Evolutionary conservation across 35 echinoderm and acorn worm genomes (phyloP), one percentile per base, ranked within the genome.

Genomic region (Apostichopus japonicus): DNA sequence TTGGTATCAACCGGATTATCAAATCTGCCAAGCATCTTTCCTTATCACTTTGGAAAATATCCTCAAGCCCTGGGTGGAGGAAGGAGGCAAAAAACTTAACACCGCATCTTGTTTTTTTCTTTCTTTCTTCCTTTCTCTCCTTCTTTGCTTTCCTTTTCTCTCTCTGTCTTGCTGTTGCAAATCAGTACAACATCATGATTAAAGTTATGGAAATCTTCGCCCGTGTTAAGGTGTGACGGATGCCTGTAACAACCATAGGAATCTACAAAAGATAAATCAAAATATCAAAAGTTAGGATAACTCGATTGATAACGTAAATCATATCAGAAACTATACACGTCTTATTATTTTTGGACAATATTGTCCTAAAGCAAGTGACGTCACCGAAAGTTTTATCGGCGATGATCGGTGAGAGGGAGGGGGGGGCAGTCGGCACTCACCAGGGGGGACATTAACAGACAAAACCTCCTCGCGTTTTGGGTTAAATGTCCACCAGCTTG

Each of bases 1-100:
- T 84, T 53, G 51, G 23, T 54, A 84, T 84, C 54, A n/a, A 57
- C 17, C 56, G 81, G 81, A 84, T 84, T 84, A 84, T 84, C 81
- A 57, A 57, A n/a, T 84, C 56, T 56, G 81, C 54, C 81, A 84
- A 84, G 24, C 81, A 58, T 54, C 81, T 58, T 84, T 57, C 81
- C 56, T 62, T 58, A 84, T 84, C 81, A 84, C 54, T 84, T 84
- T 84, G 81, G 56, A 84, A 84, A 84, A 84, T 84, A 84, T 57
- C 81, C 81, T 55, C 54, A 21, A 84, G 81, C 54, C 54, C 57
- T n/a, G 54, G 54, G 56, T 57, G 81, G 23, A 84, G 81, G 55
- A 84, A 44, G 2, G 33, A 44, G 33, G 33, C 33, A 44, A 54
- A 75, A 75, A 75, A 75, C 17, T 75, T 75, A 75, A 75, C 71